Evolutionary conservation across 1,140 invertebrate genomes (phyloP), one percentile per base, ranked within the genome.

Genomic region (Halictus rubicundus): DNA sequence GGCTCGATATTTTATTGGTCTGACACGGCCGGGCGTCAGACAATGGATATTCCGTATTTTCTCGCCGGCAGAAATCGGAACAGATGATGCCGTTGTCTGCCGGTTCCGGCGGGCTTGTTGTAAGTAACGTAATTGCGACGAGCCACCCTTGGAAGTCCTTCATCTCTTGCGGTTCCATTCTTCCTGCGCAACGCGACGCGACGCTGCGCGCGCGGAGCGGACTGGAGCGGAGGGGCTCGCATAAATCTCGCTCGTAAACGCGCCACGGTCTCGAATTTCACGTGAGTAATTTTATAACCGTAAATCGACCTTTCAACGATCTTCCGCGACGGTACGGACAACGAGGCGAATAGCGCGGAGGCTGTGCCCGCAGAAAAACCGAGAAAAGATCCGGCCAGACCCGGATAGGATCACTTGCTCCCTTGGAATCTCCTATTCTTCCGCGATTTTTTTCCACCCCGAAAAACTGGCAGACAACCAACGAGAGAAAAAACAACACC

Each of bases 271-370:
- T 83, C 89, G 89, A 91, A 92, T 90, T 90, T 90, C 88, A 88
- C 88, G 84, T 86, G 84, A 89, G 86, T 89, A 91, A 88, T 92
- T 92, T 91, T 89, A 87, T 89, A 92, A 92, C 91, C 89, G 91
- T 92, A 92, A 93, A 93, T 92, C 87, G 88, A 88, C 77, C 87
- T 92, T 90, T 92, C 91, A 92, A 92, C 90, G 90, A 93, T 91
- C 83, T 88, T 80, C 60, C 83, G 78, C 52, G 63, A 61, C 42
- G 19, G 12, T 16, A 69, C 49, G 54, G 46, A 69, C 52, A n/a
- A 52, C 42, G 66, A 39, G 49, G 57, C 37, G n/a, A 87, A 81
- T 77, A 80, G 71, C 27, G 64, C 52, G 78, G 77, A 78, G 74
- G 75, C 71, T 78, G 70, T 25, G n/a, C 69, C 68, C 64, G 52